A percentile compares a stretch with the other conserved stretches of the same genome.
phyloP scores from a whole-genome alignment of 2,888 invertebrate genomes.

The Geotrupes spiniger region DNA sequence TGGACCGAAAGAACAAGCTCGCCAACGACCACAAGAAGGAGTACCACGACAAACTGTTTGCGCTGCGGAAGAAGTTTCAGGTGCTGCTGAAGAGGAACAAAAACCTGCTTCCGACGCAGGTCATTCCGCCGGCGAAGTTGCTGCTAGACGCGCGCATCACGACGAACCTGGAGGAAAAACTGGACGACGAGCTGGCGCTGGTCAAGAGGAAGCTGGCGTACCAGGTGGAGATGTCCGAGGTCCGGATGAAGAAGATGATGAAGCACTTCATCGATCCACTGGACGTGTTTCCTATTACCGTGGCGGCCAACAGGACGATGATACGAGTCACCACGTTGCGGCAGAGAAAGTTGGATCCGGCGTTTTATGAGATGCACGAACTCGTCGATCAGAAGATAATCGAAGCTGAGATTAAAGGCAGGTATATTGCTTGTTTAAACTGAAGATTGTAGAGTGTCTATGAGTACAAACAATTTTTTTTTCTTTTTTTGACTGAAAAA shows the following conservation, averaged over 20 bases:
- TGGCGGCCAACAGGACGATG: slow-evolving; percentile 55
- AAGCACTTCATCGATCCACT: slow-evolving; percentile 65
- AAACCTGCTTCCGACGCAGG: slow-evolving; percentile 59
- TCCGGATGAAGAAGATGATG: slow-evolving; percentile 55
- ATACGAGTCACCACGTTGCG: slow-evolving; percentile 57
- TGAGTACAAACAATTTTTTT: too few species aligned
- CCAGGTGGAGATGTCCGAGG: slow-evolving; percentile 66
- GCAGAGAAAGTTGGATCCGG: slow-evolving; percentile 59
- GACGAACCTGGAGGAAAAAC: slow-evolving; percentile 57
- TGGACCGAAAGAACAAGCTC: slow-evolving; percentile 59
- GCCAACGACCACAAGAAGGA: slow-evolving; percentile 64
- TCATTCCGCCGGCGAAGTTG: slow-evolving; percentile 58
- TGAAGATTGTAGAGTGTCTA: too few species aligned
- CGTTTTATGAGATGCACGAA: slow-evolving; percentile 56
- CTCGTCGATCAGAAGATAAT: slow-evolving; percentile 60
- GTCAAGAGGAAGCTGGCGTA: slow-evolving; percentile 66
- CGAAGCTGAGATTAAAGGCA: slow-evolving; percentile 56
- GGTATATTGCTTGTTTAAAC: slow-evolving; percentile 48
- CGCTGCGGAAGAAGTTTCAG: slow-evolving; percentile 53
- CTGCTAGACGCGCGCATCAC: slow-evolving; percentile 67
- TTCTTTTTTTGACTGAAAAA: too few species aligned
- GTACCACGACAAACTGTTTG: slow-evolving; percentile 55
- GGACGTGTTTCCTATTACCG: slow-evolving; percentile 61
- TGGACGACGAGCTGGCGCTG: slow-evolving; percentile 61
- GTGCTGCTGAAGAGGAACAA: slow-evolving; percentile 51